Percentiles rank a stretch among this genome's conserved stretches.
phyloP scores from a whole-genome alignment of 2,888 invertebrate genomes.

The Aplocera efformata region DNA sequence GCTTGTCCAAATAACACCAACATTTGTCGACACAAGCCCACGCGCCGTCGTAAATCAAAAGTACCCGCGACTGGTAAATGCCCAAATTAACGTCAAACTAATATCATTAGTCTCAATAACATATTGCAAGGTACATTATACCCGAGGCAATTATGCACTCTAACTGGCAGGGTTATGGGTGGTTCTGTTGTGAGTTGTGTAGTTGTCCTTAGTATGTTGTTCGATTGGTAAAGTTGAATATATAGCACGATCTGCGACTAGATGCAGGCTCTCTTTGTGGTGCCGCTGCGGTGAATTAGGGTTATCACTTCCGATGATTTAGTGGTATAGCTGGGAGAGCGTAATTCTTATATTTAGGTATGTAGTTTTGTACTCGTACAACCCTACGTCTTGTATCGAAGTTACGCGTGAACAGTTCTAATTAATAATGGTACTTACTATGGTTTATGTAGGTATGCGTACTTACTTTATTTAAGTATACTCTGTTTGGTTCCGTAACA shows the following conservation, averaged over 20 bases:
- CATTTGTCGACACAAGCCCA: constrained; percentile 20
- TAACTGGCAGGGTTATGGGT: constrained; percentile 14
- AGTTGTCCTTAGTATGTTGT: constrained; percentile 21
- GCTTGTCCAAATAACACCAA: constrained; percentile 6
- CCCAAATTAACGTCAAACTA: constrained; percentile 41
- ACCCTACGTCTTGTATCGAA: background rate
- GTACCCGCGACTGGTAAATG: constrained; percentile 27
- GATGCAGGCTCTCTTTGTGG: constrained; percentile 33
- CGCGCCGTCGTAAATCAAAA: constrained; percentile 26
- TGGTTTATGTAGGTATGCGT: too few relatives aligned
- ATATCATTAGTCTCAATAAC: constrained; percentile 44
- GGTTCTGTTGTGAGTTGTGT: constrained; percentile 18
- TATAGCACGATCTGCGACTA: constrained; percentile 32
- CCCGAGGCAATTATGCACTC: constrained; percentile 28
- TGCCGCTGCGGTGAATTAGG: constrained; percentile 30
- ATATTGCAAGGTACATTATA: constrained; percentile 31
- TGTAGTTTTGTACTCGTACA: too few relatives aligned
- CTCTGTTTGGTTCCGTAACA: too few relatives aligned
- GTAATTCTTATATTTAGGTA: too few relatives aligned
- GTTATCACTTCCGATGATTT: constrained; percentile 24
- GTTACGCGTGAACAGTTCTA: too few relatives aligned
- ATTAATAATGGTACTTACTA: too few relatives aligned
- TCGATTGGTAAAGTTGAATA: constrained; percentile 24
- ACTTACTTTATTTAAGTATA: too few relatives aligned
- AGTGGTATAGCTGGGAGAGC: background rate